Base-by-base conservation (phyloP, 2,888 invertebrate genomes). In the Tenthredo amoena region DNA sequence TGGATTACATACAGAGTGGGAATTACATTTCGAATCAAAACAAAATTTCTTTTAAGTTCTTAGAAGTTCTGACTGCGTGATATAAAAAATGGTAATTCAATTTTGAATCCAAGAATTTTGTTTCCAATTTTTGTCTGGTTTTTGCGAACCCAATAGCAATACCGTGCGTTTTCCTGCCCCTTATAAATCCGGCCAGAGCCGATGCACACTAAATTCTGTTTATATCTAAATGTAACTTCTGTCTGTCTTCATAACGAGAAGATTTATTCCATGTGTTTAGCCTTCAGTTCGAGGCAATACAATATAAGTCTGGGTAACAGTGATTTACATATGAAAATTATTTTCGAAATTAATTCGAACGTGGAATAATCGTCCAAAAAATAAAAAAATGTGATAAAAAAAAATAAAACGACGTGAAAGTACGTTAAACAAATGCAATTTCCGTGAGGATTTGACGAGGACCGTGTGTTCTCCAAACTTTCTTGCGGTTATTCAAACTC, bases 261-360 rank as follows among this genome's bases (percentile, higher is more conserved):
- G 71, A 71, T 71, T 71, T 71, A 71, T 71, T 71, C 34, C 10
- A 37, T 34, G 71, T 7, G 31, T 31, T 31, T 37, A 18, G 71
- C 37, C 71, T 31, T 3, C 9, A n/a, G 34, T 18, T 37, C 37
- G 9, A 34, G 9, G 71, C 34, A n/a, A 34, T 37, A 37, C 18
- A 15, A n/a, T n/a, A 18, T 55, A 6, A n/a, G 37, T 31, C 37
- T 15, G 6, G 34, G 71, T n/a, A 15, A 37, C 18, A 18, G 71
- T 71, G 71, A 71, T 71, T 34, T 71, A 71, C 37, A 37, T 12
- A n/a, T 37, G 3, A 18, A 71, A 71, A 37, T 71, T n/a, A 71
- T 37, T 34, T 10, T 37, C 15, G 31, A 71, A 71, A 71, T 71
- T 71, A n/a, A 37, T 71, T 12, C n/a, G 7, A 37, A 71, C 6